Evolutionary conservation across 2,797 vertebrate species (phyloP), one percentile per base, ranked within the genome.

Genomic region (Lophotriccus pileatus): DNA sequence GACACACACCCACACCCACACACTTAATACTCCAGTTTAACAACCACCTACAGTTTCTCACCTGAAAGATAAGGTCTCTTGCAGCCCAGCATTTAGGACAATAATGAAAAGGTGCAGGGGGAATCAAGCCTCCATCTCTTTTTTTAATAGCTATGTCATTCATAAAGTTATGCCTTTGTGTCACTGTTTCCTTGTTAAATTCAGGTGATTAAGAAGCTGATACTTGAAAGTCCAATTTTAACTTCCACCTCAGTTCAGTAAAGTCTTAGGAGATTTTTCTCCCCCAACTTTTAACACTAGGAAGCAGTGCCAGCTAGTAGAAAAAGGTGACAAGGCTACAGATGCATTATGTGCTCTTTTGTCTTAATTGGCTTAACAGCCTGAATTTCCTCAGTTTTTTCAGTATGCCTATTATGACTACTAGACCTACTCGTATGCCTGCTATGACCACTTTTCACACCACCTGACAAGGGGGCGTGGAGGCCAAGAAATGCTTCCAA

Each of bases 261-360:
- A 64, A 60, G 16, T 36, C 72, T 52, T 32, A 9, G 0, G 0
- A 17, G 2, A 0, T 84, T 55, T 34, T 17, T 1, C 4, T 12
- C 9, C 25, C 27, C 9, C 18, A 24, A 27, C n/a, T 83, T 80
- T 43, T 41, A 88, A 22, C 30, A 87, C 30, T 0, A 88, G 9
- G 21, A 80, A 36, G 56, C 20, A 67, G 67, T 59, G 30, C 9
- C 67, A 89, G 27, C 22, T 36, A 30, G 27, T 2, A 86, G 32
- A 75, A 67, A 67, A 73, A 62, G 22, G 17, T 53, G 60, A 66
- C 28, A 74, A 69, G 43, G 25, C 37, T 69, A 37, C 41, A 44
- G 37, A 72, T 4, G 34, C 50, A 58, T 25, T 14, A 14, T 7
- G 14, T 43, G 27, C 12, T 64, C 32, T 69, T 63, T 56, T 44